Conservation (phyloP, 2,888 invertebrate species). For the Amphipoea lucens region DNA sequence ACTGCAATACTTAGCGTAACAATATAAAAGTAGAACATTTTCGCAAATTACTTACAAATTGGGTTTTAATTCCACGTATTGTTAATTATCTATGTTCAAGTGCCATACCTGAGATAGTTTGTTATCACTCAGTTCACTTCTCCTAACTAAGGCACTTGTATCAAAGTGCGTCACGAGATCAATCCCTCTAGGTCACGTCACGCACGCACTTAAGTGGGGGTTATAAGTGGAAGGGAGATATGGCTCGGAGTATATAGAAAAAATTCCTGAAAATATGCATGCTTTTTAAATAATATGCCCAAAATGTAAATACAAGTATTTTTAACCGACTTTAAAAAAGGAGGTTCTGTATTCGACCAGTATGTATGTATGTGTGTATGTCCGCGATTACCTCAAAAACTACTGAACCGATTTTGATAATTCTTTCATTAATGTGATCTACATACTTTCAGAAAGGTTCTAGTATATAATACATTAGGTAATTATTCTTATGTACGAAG, state of each 20-base stretch:
- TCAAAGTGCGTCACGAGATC: conserved; percentile 30
- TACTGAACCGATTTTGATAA: too few species aligned
- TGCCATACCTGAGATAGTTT: not conserved
- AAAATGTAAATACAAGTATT: not conserved
- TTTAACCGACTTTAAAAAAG: not conserved
- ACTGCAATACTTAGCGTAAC: not conserved
- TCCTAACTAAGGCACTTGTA: conserved; percentile 18
- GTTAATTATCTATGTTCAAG: conserved; percentile 2
- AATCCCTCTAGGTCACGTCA: conserved; percentile 31
- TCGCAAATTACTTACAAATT: not conserved
- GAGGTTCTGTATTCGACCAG: too few species aligned
- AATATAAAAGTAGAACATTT: not conserved
- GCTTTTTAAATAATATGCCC: not conserved
- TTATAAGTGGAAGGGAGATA: conserved; percentile 6
- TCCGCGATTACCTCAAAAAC: too few species aligned
- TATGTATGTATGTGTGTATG: too few species aligned
- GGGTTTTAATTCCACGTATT: not conserved
- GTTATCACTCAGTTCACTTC: conserved; percentile 12
- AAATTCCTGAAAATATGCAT: not conserved
- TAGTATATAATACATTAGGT: too few species aligned
- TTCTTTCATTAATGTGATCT: too few species aligned
- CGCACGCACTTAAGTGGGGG: conserved; percentile 17
- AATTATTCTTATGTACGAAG: too few species aligned
- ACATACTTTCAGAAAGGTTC: too few species aligned
- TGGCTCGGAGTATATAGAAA: not conserved